Base-by-base conservation (phyloP, 2,888 invertebrate genomes). In the Aromia moschata region DNA sequence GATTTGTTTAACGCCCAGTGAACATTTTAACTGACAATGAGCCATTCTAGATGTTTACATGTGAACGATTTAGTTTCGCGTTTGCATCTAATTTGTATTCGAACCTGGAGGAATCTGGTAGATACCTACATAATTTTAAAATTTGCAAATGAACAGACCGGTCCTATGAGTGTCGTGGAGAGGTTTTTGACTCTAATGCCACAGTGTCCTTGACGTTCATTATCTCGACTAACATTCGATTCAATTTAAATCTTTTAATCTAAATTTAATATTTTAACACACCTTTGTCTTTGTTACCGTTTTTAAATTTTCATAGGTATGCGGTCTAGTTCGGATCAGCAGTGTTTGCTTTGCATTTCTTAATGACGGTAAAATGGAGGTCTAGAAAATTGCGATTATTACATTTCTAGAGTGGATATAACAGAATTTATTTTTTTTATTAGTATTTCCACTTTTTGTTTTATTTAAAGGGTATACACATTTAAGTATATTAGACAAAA, bases 181-280 rank as follows among this genome's bases (percentile, higher is more conserved):
- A 57, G 51, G 51, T 45, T 30, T 12, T 57, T 51, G 56, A 57
- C 56, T 36, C 40, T 45, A 17, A n/a, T 15, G 36, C 16, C 41
- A 33, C 10, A 41, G 16, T 38, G 47, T 33, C 47, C 37, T 56
- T 56, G 44, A 31, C 10, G 38, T 57, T 51, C 10, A 30, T 57
- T 51, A 49, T 49, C 56, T 41, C 11, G 18, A 43, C 20, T 12
- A 15, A 10, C 15, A 38, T 17, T 38, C 14, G 17, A 15, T 44
- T 51, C 20, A 30, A 49, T 49, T 49, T 20, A 49, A 49, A 49
- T 49, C 16, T 36, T 12, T 36, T 18, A 36, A 33, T 31, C 17
- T 11, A n/a, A 47, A 9, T 18, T 37, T 11, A 33, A 7, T 33
- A 7, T 7, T 10, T 11, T 3, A 33, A 33, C 3, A 33, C 33